A percentile compares a stretch with the other conserved stretches of the same genome.
Conservation (phyloP, 2,888 invertebrate species). For the Drosophila mettleri region DNA sequence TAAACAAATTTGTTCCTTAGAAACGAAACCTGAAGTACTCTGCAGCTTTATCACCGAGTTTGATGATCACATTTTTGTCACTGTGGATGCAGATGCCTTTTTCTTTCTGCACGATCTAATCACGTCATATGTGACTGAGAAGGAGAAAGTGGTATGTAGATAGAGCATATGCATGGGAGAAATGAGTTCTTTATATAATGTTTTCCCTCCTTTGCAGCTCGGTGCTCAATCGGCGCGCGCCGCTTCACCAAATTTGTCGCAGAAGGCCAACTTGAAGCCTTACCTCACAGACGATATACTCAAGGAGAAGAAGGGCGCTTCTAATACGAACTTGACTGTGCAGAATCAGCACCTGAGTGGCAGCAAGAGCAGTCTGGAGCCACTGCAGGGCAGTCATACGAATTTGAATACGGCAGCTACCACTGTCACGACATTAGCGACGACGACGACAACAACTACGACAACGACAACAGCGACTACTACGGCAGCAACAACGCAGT, state of each 20-base stretch:
- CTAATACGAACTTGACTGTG: constrained; percentile 63
- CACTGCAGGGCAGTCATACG: constrained; percentile 71
- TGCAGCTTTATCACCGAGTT: constrained; percentile 99
- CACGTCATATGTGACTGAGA: constrained; percentile 97
- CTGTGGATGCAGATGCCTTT: constrained; percentile 99
- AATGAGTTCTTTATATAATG: not conserved
- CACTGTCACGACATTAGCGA: constrained; percentile 17
- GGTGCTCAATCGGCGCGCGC: constrained; percentile 83
- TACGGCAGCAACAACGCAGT: constrained; percentile 35
- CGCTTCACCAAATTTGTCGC: constrained; percentile 84
- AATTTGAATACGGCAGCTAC: constrained; percentile 51
- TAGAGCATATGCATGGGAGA: not conserved
- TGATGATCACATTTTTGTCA: constrained; percentile 99
- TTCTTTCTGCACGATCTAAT: constrained; percentile 98
- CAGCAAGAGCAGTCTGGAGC: constrained; percentile 72
- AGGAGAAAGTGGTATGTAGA: constrained; percentile 90
- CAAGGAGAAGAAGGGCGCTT: constrained; percentile 74
- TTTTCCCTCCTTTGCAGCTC: constrained; percentile 60
- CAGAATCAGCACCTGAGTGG: constrained; percentile 68
- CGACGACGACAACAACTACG: constrained; percentile 24
- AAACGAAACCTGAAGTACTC: constrained; percentile 94
- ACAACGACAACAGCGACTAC: constrained; percentile 15
- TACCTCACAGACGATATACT: constrained; percentile 79
- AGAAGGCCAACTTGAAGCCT: constrained; percentile 81
- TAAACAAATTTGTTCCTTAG: constrained; percentile 83